A percentile compares a stretch with the other conserved stretches of the same genome.
phyloP scores from a whole-genome alignment of 1,140 invertebrate species.

The Lordiphosa collinella region DNA sequence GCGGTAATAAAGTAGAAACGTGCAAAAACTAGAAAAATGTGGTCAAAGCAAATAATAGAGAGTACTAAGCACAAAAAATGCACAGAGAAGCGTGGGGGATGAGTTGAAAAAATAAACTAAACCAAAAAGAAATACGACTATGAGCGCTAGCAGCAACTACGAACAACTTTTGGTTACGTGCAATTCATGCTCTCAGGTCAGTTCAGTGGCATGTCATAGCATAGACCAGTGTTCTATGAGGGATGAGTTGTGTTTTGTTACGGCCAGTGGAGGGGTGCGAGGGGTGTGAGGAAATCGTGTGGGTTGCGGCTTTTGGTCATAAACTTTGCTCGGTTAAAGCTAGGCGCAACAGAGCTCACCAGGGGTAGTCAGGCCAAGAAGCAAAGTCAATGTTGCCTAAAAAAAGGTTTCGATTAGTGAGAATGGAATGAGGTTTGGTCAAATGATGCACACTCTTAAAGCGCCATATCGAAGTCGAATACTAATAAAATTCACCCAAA shows the following conservation, averaged over 20 bases:
- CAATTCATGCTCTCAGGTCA: slow-evolving; percentile 68
- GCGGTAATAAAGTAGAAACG: slow-evolving; percentile 75
- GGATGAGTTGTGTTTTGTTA: slow-evolving; percentile 14
- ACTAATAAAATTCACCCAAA: too few species aligned
- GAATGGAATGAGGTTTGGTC: too few species aligned
- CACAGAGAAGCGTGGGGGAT: slow-evolving; percentile 41
- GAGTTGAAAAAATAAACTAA: slow-evolving; percentile 17
- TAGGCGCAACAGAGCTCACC: slow-evolving; percentile 29
- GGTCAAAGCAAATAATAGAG: slow-evolving; percentile 71
- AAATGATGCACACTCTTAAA: too few species aligned
- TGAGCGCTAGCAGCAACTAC: slow-evolving; percentile 34
- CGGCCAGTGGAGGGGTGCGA: background rate
- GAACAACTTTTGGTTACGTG: slow-evolving; percentile 67
- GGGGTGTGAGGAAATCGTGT: slow-evolving; percentile 17
- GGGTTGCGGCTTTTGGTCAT: slow-evolving; percentile 67
- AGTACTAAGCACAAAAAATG: slow-evolving; percentile 52
- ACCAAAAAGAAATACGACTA: slow-evolving; percentile 39
- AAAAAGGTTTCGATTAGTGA: too few species aligned
- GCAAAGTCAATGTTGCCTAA: too few species aligned
- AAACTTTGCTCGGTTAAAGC: slow-evolving; percentile 67
- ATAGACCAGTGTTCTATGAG: slow-evolving; percentile 3
- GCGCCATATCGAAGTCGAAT: too few species aligned
- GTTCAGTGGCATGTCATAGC: slow-evolving; percentile 41
- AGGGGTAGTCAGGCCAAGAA: slow-evolving; percentile 19
- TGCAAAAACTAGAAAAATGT: slow-evolving; percentile 77